Conservation (phyloP, 2,888 invertebrate genomes). For the Pachymerium ferrugineum region DNA sequence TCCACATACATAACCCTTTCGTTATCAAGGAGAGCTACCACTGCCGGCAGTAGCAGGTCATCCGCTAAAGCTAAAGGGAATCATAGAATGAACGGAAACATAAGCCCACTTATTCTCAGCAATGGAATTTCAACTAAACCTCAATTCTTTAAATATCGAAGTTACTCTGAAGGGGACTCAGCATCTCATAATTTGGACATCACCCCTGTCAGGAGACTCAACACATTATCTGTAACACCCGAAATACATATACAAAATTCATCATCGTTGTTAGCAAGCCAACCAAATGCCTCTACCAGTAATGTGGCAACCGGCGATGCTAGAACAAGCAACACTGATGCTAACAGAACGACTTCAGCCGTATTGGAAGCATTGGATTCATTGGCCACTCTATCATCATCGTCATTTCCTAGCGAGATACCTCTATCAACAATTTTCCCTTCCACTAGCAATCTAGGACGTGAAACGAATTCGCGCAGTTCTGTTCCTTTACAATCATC, state of each 20-base stretch:
- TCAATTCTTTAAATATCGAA: neutral
- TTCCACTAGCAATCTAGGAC: neutral
- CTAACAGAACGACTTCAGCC: neutral
- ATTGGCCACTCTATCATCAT: neutral
- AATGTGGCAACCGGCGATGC: no score
- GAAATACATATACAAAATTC: no score
- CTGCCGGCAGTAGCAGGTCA: neutral
- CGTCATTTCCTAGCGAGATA: conserved; percentile 15
- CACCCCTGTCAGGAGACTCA: neutral
- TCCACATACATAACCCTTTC: neutral
- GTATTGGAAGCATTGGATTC: neutral
- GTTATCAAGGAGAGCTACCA: neutral
- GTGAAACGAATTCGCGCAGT: neutral
- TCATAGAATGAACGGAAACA: neutral
- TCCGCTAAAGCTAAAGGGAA: neutral
- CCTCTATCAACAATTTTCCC: conserved; percentile 2
- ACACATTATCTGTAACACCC: neutral
- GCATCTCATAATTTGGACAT: neutral
- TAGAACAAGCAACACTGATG: neutral
- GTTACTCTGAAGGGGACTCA: neutral
- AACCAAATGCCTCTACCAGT: no score
- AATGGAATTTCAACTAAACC: neutral
- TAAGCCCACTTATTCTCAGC: neutral
- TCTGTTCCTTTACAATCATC: neutral
- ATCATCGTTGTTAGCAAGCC: neutral